phyloP scores from a whole-genome alignment of 1,140 invertebrate genomes.

The Neodiprion fabricii region DNA sequence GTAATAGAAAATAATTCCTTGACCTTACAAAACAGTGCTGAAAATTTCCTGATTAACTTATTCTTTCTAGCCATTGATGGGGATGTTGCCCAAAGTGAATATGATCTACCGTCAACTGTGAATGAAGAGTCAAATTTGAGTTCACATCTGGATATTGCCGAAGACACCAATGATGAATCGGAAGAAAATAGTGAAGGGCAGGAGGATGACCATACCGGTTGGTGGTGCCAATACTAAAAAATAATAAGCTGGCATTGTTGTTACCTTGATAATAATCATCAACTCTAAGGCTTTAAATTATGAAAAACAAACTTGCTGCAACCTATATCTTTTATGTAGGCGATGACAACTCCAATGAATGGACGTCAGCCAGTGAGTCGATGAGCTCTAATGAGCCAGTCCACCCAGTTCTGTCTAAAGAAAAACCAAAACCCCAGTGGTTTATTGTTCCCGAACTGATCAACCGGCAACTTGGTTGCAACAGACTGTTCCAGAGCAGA shows the following conservation, averaged over 20 bases:
- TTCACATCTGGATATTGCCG: background rate
- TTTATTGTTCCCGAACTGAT: constrained; percentile 67
- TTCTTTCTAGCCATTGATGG: background rate
- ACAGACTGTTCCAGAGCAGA: constrained; percentile 69
- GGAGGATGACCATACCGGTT: background rate
- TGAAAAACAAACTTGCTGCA: background rate
- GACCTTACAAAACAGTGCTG: too few species aligned
- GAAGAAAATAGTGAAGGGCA: background rate
- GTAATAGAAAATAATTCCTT: too few species aligned
- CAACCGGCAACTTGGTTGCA: constrained; percentile 68
- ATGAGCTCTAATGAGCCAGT: constrained; percentile 52
- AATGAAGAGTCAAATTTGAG: background rate
- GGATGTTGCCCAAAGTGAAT: background rate
- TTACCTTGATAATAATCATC: background rate
- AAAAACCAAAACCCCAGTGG: constrained; percentile 74
- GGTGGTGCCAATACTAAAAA: background rate
- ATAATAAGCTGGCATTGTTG: background rate
- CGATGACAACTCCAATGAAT: constrained; percentile 43
- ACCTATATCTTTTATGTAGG: constrained; percentile 22
- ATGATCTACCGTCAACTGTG: background rate
- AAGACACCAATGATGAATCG: background rate
- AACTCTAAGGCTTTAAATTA: constrained; percentile 3
- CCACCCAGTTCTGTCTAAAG: constrained; percentile 64
- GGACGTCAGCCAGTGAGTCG: constrained; percentile 46
- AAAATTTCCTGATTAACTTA: too few species aligned